Conservation (phyloP, 2,113 vertebrate genomes). For the Spilogale gracilis region DNA sequence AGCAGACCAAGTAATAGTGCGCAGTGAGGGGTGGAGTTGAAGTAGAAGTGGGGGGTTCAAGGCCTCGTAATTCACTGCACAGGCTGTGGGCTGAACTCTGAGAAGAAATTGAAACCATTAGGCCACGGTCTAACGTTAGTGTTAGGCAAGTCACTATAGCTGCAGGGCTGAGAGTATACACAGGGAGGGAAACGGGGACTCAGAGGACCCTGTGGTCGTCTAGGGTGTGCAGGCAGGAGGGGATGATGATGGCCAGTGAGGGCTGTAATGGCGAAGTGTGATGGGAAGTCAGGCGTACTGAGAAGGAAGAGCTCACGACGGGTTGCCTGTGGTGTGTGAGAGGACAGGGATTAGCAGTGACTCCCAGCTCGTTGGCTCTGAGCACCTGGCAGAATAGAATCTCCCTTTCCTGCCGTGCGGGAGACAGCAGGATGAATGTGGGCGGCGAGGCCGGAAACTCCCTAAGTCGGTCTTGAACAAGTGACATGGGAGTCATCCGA, state of each 20-base stretch:
- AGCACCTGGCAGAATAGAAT: background rate
- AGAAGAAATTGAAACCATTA: background rate
- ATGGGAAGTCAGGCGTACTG: fast-evolving
- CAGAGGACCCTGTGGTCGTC: fast-evolving
- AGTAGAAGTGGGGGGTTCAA: background rate
- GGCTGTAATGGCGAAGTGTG: fast-evolving
- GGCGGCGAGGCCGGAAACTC: background rate
- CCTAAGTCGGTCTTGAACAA: background rate
- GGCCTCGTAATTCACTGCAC: background rate
- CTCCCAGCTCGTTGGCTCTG: background rate
- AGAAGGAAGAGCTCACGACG: no score
- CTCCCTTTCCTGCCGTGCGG: no score
- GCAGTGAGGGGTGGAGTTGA: background rate
- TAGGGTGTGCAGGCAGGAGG: no score
- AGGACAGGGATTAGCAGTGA: background rate
- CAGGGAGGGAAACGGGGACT: background rate
- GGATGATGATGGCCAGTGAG: background rate
- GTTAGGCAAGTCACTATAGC: background rate
- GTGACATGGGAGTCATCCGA: background rate
- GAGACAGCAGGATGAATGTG: background rate
- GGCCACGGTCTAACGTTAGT: background rate
- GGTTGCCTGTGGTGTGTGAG: background rate
- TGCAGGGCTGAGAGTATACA: background rate
- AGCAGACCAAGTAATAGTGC: background rate
- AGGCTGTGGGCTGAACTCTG: background rate